Evolutionary conservation across 2,113 vertebrate genomes (phyloP), one percentile per base, ranked within the genome.

Genomic region (Reinhardtius hippoglossoides): DNA sequence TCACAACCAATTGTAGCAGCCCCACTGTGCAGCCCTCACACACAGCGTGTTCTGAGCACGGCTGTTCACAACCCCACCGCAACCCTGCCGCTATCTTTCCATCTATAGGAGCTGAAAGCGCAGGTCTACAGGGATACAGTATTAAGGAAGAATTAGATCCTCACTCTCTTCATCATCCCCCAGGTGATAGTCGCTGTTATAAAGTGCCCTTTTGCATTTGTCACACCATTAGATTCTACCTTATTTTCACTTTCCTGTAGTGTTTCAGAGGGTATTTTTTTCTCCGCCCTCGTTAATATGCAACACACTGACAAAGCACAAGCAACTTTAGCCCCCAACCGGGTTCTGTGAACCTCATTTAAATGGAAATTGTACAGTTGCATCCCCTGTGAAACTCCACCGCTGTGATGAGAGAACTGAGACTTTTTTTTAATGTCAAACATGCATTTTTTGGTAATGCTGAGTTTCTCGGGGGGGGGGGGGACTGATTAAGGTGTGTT

Each of bases 361-460:
- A 82, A 91, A 92, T 89, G 83, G 82, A 91, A 91, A 89, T 89
- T 71, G 71, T 85, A 76, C 86, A 91, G 88, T 88, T 90, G 82
- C 77, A 77, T 86, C 84, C 76, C 85, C 67, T 40, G 52, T 85
- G 79, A 86, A 88, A 83, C 82, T 75, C 81, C 26, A 78, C 75
- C 74, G 69, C 76, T 79, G 87, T 74, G 82, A 84, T 77, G 79
- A 76, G 71, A 82, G 65, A 84, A 71, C 27, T 57, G 35, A 80
- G 66, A 55, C 46, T 46, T 85, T 7, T 7, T 31, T 86, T 68
- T 87, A 23, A 24, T 48, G 60, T 90, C 72, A 75, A 82, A 78
- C 63, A 72, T 78, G 77, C 65, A 63, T 84, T 88, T 87, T 81
- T 42, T 71, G 0, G 61, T 73, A 76, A 77, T 86, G 68, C 74